Conservation (phyloP, 2,888 invertebrate genomes). For the Calameuta filiformis region DNA sequence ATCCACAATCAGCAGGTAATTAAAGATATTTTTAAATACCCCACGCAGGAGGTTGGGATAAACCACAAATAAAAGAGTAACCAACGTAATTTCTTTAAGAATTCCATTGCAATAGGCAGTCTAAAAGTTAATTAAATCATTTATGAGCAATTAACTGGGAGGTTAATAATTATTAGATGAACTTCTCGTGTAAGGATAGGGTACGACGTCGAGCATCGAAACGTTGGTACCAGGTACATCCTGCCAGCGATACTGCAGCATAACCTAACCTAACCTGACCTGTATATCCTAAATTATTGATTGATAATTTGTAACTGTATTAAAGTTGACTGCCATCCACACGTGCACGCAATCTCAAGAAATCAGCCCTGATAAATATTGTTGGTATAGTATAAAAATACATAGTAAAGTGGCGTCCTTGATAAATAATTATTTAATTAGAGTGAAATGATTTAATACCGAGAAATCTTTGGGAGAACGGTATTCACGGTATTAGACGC, state of each 20-base stretch:
- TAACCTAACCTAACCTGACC: constrained; percentile 2
- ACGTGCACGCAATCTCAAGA: neutral
- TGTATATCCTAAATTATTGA: constrained; percentile 2
- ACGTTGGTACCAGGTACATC: neutral
- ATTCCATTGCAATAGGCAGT: neutral
- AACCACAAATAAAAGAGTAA: neutral
- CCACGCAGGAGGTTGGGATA: neutral
- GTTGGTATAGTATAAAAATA: neutral
- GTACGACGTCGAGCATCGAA: neutral
- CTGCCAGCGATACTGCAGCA: neutral
- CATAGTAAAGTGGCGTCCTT: neutral
- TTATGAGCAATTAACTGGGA: neutral
- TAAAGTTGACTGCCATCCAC: neutral
- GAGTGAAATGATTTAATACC: neutral
- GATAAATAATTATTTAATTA: neutral
- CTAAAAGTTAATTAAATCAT: neutral
- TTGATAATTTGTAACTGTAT: neutral
- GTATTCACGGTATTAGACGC: neutral
- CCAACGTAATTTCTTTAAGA: neutral
- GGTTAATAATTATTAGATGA: neutral
- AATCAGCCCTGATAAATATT: neutral
- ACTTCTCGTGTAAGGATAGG: neutral
- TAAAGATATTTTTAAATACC: neutral
- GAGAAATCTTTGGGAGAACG: neutral
- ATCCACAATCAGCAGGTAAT: neutral